These are phyloP conservation scores for Ia io DNA, from an alignment of 2,113 vertebrate genomes.

Conservation along the genomic window DNA sequence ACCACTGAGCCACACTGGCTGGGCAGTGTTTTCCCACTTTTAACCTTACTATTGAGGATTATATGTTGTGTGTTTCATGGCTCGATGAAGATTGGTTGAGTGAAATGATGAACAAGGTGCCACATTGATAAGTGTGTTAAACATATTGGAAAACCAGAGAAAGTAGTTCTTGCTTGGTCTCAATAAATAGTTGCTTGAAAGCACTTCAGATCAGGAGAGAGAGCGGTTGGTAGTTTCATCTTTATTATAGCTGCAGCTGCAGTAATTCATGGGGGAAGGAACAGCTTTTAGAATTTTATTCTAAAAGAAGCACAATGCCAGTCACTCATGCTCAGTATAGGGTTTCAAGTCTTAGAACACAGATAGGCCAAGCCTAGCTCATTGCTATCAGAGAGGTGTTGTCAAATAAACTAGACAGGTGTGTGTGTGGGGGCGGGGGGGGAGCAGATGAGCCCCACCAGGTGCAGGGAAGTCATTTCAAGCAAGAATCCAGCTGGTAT, in stretches of 20 bases:
- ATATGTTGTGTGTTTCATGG: not conserved
- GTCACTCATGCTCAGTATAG: not conserved
- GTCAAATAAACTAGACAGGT: not conserved
- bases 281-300: not conserved
- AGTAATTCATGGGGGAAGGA: not conserved
- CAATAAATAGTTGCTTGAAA: not conserved
- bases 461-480: not conserved
- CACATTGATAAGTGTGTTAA: not conserved
- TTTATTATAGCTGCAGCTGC: not conserved
- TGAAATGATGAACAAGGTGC: too few relatives aligned
- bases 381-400: fast-evolving
- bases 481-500: not conserved
- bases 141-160: not conserved
- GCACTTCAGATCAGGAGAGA: not conserved
- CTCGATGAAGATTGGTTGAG: not conserved
- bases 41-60: not conserved
- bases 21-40: too few relatives aligned
- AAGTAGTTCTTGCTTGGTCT: not conserved
- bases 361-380: not conserved
- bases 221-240: not conserved
- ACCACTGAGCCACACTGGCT: too few relatives aligned
- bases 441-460: too few relatives aligned
- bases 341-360: not conserved
- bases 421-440: fast-evolving
- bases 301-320: not conserved